These are phyloP conservation scores for Cisticola juncidis DNA, from an alignment of 2,113 vertebrate genomes.

Conservation along the genomic window DNA sequence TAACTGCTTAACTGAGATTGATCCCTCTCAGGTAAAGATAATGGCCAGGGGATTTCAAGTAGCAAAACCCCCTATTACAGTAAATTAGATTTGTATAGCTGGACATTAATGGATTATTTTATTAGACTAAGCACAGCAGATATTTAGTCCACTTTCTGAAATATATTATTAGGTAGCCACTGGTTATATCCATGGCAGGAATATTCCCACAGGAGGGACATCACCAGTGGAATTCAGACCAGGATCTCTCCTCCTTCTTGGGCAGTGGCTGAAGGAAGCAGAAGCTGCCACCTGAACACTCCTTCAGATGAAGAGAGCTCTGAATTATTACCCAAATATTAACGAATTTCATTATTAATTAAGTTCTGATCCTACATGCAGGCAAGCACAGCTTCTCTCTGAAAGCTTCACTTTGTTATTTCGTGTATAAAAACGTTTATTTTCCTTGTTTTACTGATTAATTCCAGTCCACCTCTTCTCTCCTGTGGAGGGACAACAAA, in stretches of 20 bases:
- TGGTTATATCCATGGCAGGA: neutral
- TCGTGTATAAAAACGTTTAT: neutral
- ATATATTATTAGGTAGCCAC: neutral
- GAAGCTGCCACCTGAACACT: neutral
- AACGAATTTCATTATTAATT: neutral
- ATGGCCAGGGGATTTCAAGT: neutral
- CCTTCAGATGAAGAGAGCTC: neutral
- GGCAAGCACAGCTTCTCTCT: neutral
- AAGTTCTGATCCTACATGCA: neutral
- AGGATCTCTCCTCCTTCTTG: neutral
- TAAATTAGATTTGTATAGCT: neutral
- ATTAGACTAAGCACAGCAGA: neutral
- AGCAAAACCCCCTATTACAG: neutral
- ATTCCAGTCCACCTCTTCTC: neutral
- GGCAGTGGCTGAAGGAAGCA: neutral
- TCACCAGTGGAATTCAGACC: neutral
- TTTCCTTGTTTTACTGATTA: neutral
- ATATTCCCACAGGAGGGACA: neutral
- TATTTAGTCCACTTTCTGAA: neutral
- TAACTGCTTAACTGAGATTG: neutral
- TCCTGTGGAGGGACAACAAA: neutral
- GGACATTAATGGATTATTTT: constrained; percentile 20
- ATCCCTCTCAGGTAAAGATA: neutral
- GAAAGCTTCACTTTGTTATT: neutral
- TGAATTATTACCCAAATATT: neutral